These are phyloP conservation scores for Characodon lateralis DNA, from an alignment of 2,797 vertebrate species.

Conservation along the genomic window DNA sequence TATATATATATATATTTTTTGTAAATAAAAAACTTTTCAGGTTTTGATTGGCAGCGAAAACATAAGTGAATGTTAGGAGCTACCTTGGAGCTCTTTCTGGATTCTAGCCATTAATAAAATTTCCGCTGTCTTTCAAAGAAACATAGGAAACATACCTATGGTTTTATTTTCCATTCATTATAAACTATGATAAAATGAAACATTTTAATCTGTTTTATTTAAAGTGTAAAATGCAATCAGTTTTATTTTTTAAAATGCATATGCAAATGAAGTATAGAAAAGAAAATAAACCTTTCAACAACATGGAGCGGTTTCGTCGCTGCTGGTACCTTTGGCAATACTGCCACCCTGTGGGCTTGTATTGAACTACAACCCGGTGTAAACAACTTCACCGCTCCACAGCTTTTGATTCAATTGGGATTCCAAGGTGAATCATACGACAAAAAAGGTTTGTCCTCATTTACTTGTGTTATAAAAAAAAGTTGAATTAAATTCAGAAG, in stretches of 20 bases:
- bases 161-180: background rate
- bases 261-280: background rate
- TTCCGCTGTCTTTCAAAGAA: background rate
- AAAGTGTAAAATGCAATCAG: background rate
- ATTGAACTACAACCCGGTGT: constrained; percentile 14
- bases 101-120: background rate
- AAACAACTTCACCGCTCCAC: background rate
- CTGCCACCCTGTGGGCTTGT: background rate
- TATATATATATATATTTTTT: no score
- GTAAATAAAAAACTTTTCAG: no score
- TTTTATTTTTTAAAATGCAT: background rate
- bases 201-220: background rate
- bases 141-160: no score
- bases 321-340: background rate
- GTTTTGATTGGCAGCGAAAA: background rate
- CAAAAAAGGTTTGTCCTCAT: no score
- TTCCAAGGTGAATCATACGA: no score
- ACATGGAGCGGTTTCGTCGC: background rate
- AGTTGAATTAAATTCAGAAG: background rate
- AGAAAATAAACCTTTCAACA: background rate
- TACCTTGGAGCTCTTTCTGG: background rate
- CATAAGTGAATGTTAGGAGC: background rate
- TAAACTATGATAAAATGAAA: background rate
- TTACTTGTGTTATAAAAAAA: background rate
- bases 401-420: background rate